These are phyloP conservation scores for Endomychus coccineus DNA, from an alignment of 2,888 invertebrate species.

Conservation along the genomic window DNA sequence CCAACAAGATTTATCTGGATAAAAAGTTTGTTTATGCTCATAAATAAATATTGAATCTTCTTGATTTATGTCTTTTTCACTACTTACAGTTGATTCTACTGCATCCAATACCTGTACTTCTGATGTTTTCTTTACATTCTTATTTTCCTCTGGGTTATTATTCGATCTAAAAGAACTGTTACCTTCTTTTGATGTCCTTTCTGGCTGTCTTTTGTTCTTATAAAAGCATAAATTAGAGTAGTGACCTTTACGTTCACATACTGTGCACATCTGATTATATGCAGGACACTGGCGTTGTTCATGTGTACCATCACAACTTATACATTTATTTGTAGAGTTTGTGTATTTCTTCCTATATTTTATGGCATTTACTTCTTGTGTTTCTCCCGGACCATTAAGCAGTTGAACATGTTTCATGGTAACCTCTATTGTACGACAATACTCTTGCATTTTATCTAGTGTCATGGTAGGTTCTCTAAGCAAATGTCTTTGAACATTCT, in stretches of 20 bases:
- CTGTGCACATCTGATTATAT: constrained; percentile 3
- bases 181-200: too few relatives aligned
- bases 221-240: constrained; percentile 4
- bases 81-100: too few relatives aligned
- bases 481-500: constrained; percentile 3
- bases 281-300: constrained; percentile 5
- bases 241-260: constrained; percentile 4
- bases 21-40: too few relatives aligned
- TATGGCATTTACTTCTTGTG: constrained; percentile 1
- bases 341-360: too few relatives aligned
- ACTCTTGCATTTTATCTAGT: constrained; percentile 3
- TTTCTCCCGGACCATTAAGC: background rate
- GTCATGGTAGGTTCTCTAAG: background rate
- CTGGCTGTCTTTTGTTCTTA: constrained; percentile 3
- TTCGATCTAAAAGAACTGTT: too few relatives aligned
- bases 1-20: too few relatives aligned
- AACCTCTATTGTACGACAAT: constrained; percentile 4
- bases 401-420: constrained; percentile 4
- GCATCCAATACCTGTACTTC: too few relatives aligned
- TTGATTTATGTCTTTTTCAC: too few relatives aligned
- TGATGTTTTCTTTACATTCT: too few relatives aligned
- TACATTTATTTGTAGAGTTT: constrained; percentile 4
- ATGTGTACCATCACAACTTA: constrained; percentile 5
- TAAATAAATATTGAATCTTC: too few relatives aligned
- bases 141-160: too few relatives aligned